phyloP scores from a whole-genome alignment of 2,113 vertebrate species.

The Hippocampus abdominalis region DNA sequence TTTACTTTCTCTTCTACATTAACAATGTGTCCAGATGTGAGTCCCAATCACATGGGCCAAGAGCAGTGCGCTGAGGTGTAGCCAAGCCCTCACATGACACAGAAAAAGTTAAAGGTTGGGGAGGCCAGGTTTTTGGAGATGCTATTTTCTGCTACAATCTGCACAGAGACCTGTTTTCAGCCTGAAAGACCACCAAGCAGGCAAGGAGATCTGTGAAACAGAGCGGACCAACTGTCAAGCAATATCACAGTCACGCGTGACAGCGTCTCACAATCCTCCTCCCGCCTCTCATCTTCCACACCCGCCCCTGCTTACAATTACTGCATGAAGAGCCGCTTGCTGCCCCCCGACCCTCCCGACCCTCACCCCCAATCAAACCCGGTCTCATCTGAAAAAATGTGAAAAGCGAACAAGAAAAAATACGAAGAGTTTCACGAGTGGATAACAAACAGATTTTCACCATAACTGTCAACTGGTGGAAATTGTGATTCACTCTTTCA shows the following conservation, averaged over 20 bases:
- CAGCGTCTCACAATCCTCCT: conserved; percentile 57
- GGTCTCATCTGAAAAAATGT: background rate
- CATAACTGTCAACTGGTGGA: background rate
- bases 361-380: too few species aligned
- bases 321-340: conserved; percentile 49
- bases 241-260: conserved; percentile 64
- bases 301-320: conserved; percentile 57
- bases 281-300: conserved; percentile 53
- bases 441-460: background rate
- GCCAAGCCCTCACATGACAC: conserved; percentile 55
- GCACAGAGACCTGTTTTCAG: conserved; percentile 57
- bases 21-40: conserved; percentile 24
- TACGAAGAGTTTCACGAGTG: conserved; percentile 1
- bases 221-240: conserved; percentile 69
- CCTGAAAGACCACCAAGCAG: conserved; percentile 64
- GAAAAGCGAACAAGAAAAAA: conserved; percentile 18
- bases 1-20: background rate
- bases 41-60: conserved; percentile 52
- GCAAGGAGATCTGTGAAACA: conserved; percentile 67
- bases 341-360: conserved; percentile 20
- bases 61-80: conserved; percentile 45
- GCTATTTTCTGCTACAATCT: conserved; percentile 54
- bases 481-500: background rate
- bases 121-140: conserved; percentile 33
- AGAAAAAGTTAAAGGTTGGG: conserved; percentile 10